Base-by-base conservation (phyloP, 1,140 invertebrate species). In the Phortica variegata region DNA sequence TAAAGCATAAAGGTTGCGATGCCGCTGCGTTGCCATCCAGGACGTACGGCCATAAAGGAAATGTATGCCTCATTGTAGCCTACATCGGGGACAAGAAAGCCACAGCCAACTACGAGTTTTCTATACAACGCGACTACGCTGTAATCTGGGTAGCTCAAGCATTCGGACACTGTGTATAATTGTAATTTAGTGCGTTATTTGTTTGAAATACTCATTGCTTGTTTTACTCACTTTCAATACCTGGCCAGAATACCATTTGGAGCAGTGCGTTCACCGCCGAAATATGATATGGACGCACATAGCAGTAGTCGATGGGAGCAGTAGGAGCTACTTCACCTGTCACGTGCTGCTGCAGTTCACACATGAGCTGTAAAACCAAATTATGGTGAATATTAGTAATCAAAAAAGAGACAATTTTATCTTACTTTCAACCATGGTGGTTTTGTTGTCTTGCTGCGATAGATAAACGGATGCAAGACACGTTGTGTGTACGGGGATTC, bases 1-100 rank as follows among this genome's bases (percentile, higher is more conserved):
- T 95, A 95, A 0, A 96, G 73, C 89, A 95, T 95, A 68, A 93
- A 94, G 43, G 81, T 87, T 1, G 85, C 92, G 41, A 95, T 91
- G 13, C 89, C 87, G 21, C 83, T 83, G 52, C 83, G 81, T 40
- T 89, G 79, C 92, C 92, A 95, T 63, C 90, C 88, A 0, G 91
- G 91, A 54, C 93, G 83, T 1, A 87, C 89, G 43, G 94, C 86
- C 41, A 95, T 82, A 72, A 93, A 96, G 2, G 91, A 92, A 32
- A 96, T 87, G 68, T 95, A 95, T 2, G 90, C 88, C 73, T 91
- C 89, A 54, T 89, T 90, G 49, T 83, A 84, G 4, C 84, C 82
- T 10, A 86, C 86, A 73, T 93, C 89, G 1, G 93, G 92, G 21
- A 94, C 89, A 56, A 95, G 82, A 69, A 94, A 88, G 0, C 90